Evolutionary conservation across 2,113 vertebrate species (phyloP).

Genomic region (Silurus asotus): DNA sequence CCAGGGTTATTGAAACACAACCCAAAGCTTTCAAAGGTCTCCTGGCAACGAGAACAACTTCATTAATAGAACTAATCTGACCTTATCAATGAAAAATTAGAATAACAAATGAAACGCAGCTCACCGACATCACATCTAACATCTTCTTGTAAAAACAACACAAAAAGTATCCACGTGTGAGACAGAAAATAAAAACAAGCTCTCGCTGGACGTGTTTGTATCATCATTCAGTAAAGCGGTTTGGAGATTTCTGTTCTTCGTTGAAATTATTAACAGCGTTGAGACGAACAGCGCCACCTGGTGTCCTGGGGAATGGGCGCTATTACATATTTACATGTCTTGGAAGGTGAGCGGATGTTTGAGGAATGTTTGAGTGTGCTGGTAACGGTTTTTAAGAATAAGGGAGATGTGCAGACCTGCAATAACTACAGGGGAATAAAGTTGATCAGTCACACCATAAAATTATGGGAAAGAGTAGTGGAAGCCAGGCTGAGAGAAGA

Average conservation of each 20-base stretch:
- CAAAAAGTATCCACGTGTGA: conserved; percentile 16
- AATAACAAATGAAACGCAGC: conserved; percentile 19
- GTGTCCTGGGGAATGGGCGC: not conserved
- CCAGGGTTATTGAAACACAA: not conserved
- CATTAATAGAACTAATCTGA: not conserved
- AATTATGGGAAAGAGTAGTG: no score
- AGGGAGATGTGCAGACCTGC: no score
- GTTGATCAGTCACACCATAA: no score
- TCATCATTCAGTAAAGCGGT: not conserved
- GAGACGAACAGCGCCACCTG: not conserved
- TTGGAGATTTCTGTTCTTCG: not conserved
- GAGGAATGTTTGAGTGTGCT: no score
- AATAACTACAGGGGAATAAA: no score
- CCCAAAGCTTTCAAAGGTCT: not conserved
- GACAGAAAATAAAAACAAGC: not conserved
- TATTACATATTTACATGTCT: not conserved
- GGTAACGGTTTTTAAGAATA: no score
- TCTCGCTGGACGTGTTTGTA: not conserved
- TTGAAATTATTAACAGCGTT: not conserved
- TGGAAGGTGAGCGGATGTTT: no score
- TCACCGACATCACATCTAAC: conserved; percentile 64
- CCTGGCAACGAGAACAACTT: conserved; percentile 14
- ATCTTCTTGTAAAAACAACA: conserved; percentile 42
- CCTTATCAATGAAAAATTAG: not conserved
- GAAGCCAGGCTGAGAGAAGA: no score